phyloP scores from a whole-genome alignment of 1,140 invertebrate genomes.

The Armadillidium nasatum region DNA sequence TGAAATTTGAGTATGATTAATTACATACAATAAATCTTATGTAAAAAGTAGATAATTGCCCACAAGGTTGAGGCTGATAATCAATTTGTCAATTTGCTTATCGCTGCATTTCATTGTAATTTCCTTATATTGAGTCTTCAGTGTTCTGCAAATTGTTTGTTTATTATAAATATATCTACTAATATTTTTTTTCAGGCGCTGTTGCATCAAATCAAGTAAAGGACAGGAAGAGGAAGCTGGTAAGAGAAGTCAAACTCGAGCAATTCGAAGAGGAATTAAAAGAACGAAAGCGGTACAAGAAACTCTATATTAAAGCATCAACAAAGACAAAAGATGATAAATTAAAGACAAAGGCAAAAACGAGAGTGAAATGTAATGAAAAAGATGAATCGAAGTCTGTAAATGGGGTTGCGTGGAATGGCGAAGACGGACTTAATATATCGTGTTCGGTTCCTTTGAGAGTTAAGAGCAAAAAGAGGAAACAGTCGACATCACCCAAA shows the following conservation, averaged over 20 bases:
- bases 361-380: neutral
- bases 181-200: neutral
- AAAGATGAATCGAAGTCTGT: neutral
- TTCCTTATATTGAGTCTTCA: too few relatives aligned
- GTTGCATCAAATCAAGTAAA: neutral
- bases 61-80: too few relatives aligned
- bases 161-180: neutral
- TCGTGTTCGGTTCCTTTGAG: neutral
- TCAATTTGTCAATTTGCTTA: too few relatives aligned
- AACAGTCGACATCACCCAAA: neutral
- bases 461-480: neutral
- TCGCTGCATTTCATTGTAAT: too few relatives aligned
- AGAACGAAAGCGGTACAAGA: neutral
- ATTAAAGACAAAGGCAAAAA: neutral
- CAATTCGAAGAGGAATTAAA: neutral
- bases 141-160: too few relatives aligned
- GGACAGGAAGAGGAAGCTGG: neutral
- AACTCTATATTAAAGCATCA: neutral
- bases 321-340: neutral
- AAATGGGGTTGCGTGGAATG: neutral
- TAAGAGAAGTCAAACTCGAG: neutral
- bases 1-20: too few relatives aligned
- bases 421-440: neutral
- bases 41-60: too few relatives aligned
- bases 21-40: too few relatives aligned